Conservation (phyloP, 1,140 invertebrate genomes). For the Anoplophora glabripennis region DNA sequence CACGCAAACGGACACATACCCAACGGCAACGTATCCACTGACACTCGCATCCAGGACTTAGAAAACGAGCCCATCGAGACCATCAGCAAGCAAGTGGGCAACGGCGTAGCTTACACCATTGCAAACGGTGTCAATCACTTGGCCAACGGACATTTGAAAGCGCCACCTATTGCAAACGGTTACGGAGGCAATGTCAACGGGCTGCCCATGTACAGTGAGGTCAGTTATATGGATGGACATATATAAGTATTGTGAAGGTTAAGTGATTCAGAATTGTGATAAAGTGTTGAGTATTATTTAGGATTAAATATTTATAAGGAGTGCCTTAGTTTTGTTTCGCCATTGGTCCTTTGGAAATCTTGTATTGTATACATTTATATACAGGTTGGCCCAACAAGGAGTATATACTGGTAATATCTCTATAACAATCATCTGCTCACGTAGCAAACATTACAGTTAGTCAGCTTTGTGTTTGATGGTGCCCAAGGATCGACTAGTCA, state of each 20-base stretch:
- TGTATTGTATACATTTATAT: not conserved
- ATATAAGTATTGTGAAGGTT: constrained; percentile 25
- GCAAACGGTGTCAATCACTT: constrained; percentile 16
- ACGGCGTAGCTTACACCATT: constrained; percentile 46
- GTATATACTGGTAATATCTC: no score
- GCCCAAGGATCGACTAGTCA: no score
- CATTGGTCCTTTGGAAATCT: no score
- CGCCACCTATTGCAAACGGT: constrained; percentile 7
- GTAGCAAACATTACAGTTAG: no score
- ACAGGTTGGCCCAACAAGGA: no score
- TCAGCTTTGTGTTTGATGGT: no score
- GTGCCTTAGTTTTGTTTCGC: constrained; percentile 11
- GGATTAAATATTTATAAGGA: constrained; percentile 11
- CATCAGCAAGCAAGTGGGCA: constrained; percentile 40
- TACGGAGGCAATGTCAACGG: constrained; percentile 16
- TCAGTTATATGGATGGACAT: constrained; percentile 40
- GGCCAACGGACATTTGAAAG: constrained; percentile 18
- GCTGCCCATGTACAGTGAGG: constrained; percentile 27
- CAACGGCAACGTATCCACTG: constrained; percentile 32
- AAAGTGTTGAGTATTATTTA: constrained; percentile 8
- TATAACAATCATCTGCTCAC: no score
- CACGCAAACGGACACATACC: constrained; percentile 27
- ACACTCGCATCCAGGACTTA: constrained; percentile 38
- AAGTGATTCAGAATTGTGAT: constrained; percentile 7
- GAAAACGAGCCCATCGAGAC: constrained; percentile 39